Percentiles rank a stretch among this genome's conserved stretches.
These are phyloP conservation scores for Drusus annulatus DNA, from an alignment of 1,140 invertebrate genomes.

Conservation along the genomic window DNA sequence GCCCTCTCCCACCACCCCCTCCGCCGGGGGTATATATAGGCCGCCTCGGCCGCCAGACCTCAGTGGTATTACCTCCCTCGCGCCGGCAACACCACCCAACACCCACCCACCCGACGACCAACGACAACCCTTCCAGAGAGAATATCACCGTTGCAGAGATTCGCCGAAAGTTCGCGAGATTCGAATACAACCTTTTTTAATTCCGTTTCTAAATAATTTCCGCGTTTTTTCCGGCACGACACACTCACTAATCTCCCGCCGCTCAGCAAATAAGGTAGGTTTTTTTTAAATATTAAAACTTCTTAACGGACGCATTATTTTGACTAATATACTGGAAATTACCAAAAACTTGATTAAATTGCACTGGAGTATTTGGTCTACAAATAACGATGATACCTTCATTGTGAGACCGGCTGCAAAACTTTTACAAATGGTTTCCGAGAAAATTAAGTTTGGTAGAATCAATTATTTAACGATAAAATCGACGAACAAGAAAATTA, in stretches of 20 bases:
- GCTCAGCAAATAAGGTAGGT: not conserved
- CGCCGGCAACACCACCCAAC: slow-evolving; percentile 12
- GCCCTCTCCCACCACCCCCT: not conserved
- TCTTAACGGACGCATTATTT: too few species aligned
- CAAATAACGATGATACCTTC: too few species aligned
- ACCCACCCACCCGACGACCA: not conserved
- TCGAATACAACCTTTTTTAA: not conserved
- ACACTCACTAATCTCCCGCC: not conserved
- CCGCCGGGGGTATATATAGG: not conserved
- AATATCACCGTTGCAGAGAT: not conserved
- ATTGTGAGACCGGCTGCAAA: too few species aligned
- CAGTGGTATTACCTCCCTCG: slow-evolving; percentile 13
- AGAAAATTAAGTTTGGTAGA: too few species aligned
- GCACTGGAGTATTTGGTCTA: too few species aligned
- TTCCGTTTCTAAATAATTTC: not conserved
- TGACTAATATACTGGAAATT: too few species aligned
- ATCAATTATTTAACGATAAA: too few species aligned
- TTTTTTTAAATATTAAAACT: not conserved
- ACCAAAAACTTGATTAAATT: too few species aligned
- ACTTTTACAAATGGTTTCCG: too few species aligned
- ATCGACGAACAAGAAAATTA: too few species aligned
- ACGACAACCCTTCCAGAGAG: not conserved
- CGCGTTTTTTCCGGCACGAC: not conserved
- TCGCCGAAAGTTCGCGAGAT: not conserved
- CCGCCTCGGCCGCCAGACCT: slow-evolving; percentile 6